Evolutionary conservation across 2,888 invertebrate species (phyloP).

Genomic region (Steromphala cineraria): DNA sequence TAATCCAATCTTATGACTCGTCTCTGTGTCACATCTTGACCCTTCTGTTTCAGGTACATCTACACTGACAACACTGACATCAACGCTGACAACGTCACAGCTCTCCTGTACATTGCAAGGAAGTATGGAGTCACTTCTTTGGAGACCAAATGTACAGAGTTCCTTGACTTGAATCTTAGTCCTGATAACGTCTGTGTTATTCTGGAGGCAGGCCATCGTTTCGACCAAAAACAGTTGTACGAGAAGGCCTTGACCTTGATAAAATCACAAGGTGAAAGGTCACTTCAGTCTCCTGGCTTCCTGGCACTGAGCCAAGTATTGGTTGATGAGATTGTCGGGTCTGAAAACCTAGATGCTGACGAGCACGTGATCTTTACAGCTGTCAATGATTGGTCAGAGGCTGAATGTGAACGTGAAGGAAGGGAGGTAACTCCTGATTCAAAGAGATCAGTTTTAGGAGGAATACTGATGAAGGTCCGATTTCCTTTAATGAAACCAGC

Average conservation of each 20-base stretch:
- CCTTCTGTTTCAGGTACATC: neutral
- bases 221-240: neutral
- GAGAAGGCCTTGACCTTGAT: neutral
- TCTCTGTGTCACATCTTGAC: no score
- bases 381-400: neutral
- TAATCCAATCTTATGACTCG: no score
- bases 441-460: neutral
- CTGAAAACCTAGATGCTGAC: neutral
- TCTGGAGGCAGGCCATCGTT: neutral
- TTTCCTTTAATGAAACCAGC: neutral
- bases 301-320: neutral
- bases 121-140: neutral
- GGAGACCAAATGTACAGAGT: neutral
- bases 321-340: neutral
- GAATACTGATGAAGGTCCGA: neutral
- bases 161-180: neutral
- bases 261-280: neutral
- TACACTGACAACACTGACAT: neutral
- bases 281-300: neutral
- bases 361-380: neutral
- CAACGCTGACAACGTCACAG: neutral
- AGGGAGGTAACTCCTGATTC: neutral
- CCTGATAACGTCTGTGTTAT: neutral
- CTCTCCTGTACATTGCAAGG: neutral
- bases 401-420: neutral